Base-by-base conservation (phyloP, 2,113 vertebrate species). In the Solea solea region DNA sequence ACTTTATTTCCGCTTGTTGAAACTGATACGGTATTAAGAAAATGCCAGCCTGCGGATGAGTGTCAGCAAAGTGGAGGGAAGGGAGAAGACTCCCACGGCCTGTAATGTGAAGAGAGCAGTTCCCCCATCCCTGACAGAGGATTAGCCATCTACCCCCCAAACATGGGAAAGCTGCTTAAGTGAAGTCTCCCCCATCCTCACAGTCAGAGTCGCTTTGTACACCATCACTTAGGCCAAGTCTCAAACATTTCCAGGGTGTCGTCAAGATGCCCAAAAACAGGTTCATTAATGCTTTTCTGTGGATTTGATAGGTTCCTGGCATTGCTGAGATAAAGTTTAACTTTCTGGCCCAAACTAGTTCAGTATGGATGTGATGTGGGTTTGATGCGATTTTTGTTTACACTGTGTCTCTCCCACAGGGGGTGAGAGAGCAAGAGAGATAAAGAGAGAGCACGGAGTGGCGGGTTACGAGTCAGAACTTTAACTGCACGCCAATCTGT, bases 1-100 rank as follows among this genome's bases (percentile, higher is more conserved):
- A 92, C 91, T 93, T 92, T 90, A 86, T 91, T 93, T 94, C 92
- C 91, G 89, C 92, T 92, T 86, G 90, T 90, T 93, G 93, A 92
- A 93, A 93, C 80, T 89, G 92, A 94, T 93, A 93, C 83, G 74
- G 87, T 90, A 92, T 93, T 91, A 93, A 90, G 92, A 93, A 92
- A 91, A 93, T 89, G 91, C 87, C 90, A 91, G 90, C 88, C 90
- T 71, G 85, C 77, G 87, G 90, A 87, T 88, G 88, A 86, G 88
- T 88, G 90, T 89, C 83, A 90, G 84, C 78, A 45, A 86, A 86
- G 86, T 49, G 74, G 78, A 87, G 83, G 88, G 85, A 88, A 87
- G 88, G 85, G 87, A 88, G 83, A 87, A 87, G 82, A 93, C 88
- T 93, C 92, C 92, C 90, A 93, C 92, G 82, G 90, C 90, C 89